A percentile compares a stretch with the other conserved stretches of the same genome.
Evolutionary conservation across 2,797 vertebrate species (phyloP).

Genomic region (Pseudocheirus occidentalis): DNA sequence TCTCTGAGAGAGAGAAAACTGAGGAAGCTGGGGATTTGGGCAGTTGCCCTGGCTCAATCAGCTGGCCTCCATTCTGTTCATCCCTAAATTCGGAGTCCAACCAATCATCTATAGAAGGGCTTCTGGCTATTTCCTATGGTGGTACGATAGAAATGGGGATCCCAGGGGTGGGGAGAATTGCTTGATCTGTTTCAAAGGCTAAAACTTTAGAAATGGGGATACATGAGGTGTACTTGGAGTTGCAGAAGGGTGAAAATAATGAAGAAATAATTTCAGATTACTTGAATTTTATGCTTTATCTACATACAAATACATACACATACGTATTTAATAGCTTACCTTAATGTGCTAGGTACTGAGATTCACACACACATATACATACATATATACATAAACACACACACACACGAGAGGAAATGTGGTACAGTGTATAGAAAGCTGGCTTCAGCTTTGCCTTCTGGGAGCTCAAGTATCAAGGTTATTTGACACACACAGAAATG

Average conservation of each 20-base stretch:
- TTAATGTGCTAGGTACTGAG: too few species aligned
- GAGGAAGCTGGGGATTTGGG: not conserved
- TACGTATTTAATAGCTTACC: too few species aligned
- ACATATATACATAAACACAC: too few species aligned
- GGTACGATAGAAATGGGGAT: not conserved
- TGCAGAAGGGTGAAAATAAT: not conserved
- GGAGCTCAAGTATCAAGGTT: not conserved
- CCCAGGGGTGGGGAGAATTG: not conserved
- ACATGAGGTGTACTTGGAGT: not conserved
- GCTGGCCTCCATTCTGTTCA: not conserved
- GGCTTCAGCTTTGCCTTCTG: not conserved
- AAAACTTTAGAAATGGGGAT: not conserved
- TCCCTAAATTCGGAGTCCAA: constrained; percentile 1
- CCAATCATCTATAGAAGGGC: not conserved
- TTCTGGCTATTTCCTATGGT: not conserved
- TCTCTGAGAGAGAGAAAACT: constrained; percentile 22
- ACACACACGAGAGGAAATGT: not conserved
- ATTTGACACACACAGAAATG: not conserved
- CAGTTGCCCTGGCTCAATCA: not conserved
- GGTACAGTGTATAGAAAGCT: too few species aligned
- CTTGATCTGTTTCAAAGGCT: constrained; percentile 30
- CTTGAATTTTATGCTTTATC: not conserved
- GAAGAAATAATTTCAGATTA: not conserved
- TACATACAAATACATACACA: not conserved
- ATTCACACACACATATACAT: too few species aligned